Conservation (phyloP, 2,888 invertebrate genomes). For the Dryadula phaetusa region DNA sequence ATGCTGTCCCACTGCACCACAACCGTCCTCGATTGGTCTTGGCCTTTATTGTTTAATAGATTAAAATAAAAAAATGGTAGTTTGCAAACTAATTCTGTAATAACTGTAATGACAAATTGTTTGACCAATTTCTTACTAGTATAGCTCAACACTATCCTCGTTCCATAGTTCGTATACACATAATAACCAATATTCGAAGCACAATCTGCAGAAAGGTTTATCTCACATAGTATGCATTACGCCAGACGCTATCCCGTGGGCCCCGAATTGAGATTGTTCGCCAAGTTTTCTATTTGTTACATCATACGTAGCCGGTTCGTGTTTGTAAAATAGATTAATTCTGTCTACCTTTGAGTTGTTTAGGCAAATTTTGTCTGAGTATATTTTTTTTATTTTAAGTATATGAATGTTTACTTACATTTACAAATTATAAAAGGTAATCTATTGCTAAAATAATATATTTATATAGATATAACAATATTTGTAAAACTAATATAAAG, state of each 20-base stretch:
- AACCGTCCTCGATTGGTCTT: too few relatives aligned
- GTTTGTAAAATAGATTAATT: slow-evolving; percentile 68
- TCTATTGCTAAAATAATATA: too few relatives aligned
- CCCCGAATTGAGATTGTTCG: slow-evolving; percentile 64
- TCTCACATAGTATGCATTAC: slow-evolving; percentile 51
- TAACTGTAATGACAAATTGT: neutral
- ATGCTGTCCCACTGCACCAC: too few relatives aligned
- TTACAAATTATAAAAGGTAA: too few relatives aligned
- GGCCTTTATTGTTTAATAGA: too few relatives aligned
- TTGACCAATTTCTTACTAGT: neutral
- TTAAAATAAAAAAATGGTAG: too few relatives aligned
- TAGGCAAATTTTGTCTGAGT: slow-evolving; percentile 11
- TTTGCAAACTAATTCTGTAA: too few relatives aligned
- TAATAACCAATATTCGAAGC: slow-evolving; percentile 23
- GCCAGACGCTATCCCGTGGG: slow-evolving; percentile 57
- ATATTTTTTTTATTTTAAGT: too few relatives aligned
- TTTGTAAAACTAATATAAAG: too few relatives aligned
- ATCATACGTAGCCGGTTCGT: slow-evolving; percentile 51
- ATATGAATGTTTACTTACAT: too few relatives aligned
- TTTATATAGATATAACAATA: too few relatives aligned
- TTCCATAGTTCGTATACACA: neutral
- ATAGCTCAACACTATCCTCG: neutral
- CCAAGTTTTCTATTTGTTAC: slow-evolving; percentile 55
- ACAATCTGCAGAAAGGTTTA: slow-evolving; percentile 27
- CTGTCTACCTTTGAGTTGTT: slow-evolving; percentile 46